phyloP scores from a whole-genome alignment of 2,888 invertebrate genomes.

The Cerceris rybyensis region DNA sequence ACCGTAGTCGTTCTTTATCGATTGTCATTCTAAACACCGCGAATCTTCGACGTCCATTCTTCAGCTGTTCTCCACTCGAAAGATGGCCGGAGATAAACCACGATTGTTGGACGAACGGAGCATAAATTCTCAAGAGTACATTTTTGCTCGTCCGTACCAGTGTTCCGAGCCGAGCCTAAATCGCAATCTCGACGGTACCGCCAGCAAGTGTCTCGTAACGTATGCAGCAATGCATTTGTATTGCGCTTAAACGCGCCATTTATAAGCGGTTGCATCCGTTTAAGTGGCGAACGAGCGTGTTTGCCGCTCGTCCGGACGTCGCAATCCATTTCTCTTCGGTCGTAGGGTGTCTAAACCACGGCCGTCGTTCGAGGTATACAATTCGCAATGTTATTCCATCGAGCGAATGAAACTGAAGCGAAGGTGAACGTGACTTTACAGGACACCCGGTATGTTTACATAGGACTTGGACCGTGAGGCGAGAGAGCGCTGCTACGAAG shows the following conservation, averaged over 20 bases:
- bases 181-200: constrained; percentile 20
- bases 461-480: constrained; percentile 39
- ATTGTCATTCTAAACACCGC: no score
- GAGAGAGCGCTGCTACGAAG: constrained; percentile 40
- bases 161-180: constrained; percentile 2
- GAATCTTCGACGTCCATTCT: no score
- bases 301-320: background rate
- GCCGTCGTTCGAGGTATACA: no score
- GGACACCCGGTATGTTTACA: constrained; percentile 67
- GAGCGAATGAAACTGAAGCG: background rate
- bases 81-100: no score
- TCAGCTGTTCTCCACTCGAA: no score
- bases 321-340: constrained; percentile 19
- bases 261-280: constrained; percentile 60
- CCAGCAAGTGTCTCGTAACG: constrained; percentile 43
- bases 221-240: constrained; percentile 62
- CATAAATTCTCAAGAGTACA: constrained; percentile 17
- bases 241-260: constrained; percentile 63
- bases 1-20: no score
- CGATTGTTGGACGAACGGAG: background rate
- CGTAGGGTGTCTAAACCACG: background rate
- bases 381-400: background rate
- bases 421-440: constrained; percentile 9
- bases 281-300: constrained; percentile 33
- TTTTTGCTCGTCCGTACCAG: constrained; percentile 1